A percentile compares a stretch with the other conserved stretches of the same genome.
phyloP scores from a whole-genome alignment of 2,113 vertebrate species.

The Pteronura brasiliensis region DNA sequence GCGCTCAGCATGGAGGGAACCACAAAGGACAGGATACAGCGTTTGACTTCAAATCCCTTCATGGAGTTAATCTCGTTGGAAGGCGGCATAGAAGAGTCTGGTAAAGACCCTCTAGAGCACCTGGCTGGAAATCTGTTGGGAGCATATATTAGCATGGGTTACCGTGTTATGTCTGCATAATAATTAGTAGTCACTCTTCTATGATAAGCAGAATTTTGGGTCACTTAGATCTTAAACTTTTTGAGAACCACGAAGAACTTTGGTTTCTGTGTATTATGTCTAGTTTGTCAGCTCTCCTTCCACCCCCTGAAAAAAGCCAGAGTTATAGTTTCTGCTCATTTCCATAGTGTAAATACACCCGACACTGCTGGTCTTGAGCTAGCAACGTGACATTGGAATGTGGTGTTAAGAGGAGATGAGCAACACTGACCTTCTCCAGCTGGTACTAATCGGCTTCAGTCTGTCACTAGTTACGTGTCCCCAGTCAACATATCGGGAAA shows the following conservation, averaged over 20 bases:
- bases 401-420: background rate
- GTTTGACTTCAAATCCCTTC: background rate
- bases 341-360: background rate
- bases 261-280: background rate
- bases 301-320: background rate
- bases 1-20: background rate
- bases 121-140: background rate
- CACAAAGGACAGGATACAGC: background rate
- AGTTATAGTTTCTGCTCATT: background rate
- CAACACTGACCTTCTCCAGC: background rate
- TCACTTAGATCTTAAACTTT: background rate
- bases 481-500: background rate
- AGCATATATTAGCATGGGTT: background rate
- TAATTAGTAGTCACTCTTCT: background rate
- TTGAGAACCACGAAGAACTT: background rate
- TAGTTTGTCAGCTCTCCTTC: background rate
- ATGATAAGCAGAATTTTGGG: background rate
- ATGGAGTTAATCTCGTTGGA: background rate
- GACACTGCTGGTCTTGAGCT: background rate
- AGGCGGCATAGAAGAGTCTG: background rate
- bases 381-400: background rate
- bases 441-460: background rate
- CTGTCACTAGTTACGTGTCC: background rate
- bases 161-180: background rate
- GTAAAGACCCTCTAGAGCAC: background rate